phyloP scores from a whole-genome alignment of 92 coral and sea anemone species.

The Desmophyllum pertusum region DNA sequence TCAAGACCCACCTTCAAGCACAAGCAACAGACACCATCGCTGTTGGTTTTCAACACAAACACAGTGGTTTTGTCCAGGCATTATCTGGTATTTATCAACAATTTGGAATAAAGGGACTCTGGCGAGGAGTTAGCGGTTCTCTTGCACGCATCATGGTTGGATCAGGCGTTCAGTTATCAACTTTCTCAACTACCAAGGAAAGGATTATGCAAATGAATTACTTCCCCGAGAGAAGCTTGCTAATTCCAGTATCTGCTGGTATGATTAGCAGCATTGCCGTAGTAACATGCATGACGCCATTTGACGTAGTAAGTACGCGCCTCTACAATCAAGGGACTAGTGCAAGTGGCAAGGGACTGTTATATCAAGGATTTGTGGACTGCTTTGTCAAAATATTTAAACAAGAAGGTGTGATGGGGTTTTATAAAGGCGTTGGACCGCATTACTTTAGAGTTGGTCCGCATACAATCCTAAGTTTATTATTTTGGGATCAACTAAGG shows the following conservation, averaged over 20 bases:
- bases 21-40: constrained; percentile 86
- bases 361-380: constrained; percentile 86
- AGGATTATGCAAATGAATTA: constrained; percentile 54
- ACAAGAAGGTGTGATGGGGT: constrained; percentile 89
- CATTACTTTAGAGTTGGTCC: constrained; percentile 98
- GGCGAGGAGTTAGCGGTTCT: constrained; percentile 93
- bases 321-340: constrained; percentile 93
- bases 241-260: constrained; percentile 82
- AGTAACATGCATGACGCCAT: constrained; percentile 91
- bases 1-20: constrained; percentile 94
- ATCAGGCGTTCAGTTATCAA: constrained; percentile 91
- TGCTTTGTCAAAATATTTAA: constrained; percentile 84
- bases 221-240: constrained; percentile 80
- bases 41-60: constrained; percentile 94
- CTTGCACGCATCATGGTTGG: constrained; percentile 86
- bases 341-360: constrained; percentile 77
- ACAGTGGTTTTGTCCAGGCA: constrained; percentile 73
- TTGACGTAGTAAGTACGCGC: constrained; percentile 96
- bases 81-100: constrained; percentile 58
- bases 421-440: constrained; percentile 95
- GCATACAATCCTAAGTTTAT: constrained; percentile 84
- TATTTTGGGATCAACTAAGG: constrained; percentile 91
- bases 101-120: constrained; percentile 84
- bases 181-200: constrained; percentile 85
- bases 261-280: constrained; percentile 95